Evolutionary conservation across 2,113 vertebrate species (phyloP).

Genomic region (Melanocharis versteri): DNA sequence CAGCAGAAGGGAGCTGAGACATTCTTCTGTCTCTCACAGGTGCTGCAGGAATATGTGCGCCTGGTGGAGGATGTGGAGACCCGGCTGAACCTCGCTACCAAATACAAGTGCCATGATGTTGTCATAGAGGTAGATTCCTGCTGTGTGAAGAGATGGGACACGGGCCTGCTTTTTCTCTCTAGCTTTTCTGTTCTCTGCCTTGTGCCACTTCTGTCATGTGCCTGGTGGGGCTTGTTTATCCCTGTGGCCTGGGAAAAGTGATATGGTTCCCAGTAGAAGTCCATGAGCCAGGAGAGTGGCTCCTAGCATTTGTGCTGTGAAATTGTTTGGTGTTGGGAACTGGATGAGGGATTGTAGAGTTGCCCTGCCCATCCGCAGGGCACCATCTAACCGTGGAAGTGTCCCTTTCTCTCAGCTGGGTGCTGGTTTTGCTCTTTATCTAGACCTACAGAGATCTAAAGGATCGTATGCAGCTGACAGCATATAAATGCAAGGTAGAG

Average conservation of each 20-base stretch:
- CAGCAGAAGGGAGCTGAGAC: not conserved
- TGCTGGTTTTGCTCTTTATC: constrained; percentile 28
- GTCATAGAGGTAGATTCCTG: constrained; percentile 84
- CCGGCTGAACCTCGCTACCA: constrained; percentile 84
- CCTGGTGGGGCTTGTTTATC: not conserved
- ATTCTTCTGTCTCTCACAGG: constrained; percentile 64
- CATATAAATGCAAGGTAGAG: constrained; percentile 85
- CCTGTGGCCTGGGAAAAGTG: not conserved
- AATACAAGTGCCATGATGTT: constrained; percentile 93
- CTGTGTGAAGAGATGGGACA: not conserved
- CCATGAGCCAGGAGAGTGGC: not conserved
- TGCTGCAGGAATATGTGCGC: constrained; percentile 87
- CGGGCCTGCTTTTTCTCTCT: not conserved
- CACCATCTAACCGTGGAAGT: not conserved
- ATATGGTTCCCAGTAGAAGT: not conserved
- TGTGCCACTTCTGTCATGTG: not conserved
- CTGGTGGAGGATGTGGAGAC: constrained; percentile 88
- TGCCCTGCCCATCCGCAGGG: not conserved
- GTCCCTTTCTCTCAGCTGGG: not conserved
- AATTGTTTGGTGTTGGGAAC: not conserved
- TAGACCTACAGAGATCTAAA: constrained; percentile 91
- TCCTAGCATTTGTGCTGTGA: not conserved
- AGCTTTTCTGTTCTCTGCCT: not conserved
- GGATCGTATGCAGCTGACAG: constrained; percentile 86
- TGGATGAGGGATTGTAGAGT: not conserved